Conservation (phyloP, 2,888 invertebrate genomes). For the Cybosia mesomella region DNA sequence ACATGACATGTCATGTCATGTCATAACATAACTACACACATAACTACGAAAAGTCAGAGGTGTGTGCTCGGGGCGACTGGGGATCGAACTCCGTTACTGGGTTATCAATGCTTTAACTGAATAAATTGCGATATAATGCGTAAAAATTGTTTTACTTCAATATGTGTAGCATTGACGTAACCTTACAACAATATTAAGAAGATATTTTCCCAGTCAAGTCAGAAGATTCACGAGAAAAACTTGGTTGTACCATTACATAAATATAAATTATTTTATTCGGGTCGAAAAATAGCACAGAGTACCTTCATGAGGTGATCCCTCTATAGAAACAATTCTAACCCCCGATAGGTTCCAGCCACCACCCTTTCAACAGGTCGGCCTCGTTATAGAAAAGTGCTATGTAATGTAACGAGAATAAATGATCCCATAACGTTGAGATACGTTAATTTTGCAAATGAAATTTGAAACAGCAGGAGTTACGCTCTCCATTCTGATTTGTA, state of each 20-base stretch:
- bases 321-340: neutral
- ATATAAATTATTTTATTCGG: neutral
- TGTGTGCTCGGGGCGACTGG: no score
- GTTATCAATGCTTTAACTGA: no score
- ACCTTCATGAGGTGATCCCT: neutral
- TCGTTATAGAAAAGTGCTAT: conserved; percentile 4
- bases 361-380: conserved; percentile 4
- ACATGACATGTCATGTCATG: no score
- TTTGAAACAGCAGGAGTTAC: neutral
- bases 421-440: neutral
- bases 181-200: no score
- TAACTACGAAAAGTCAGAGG: no score
- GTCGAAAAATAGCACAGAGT: neutral
- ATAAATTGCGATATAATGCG: no score
- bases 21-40: no score
- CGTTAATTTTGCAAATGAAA: neutral
- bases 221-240: neutral
- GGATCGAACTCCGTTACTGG: no score
- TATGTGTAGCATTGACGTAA: no score
- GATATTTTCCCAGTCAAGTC: no score
- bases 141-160: no score
- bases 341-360: neutral
- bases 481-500: neutral
- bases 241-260: neutral
- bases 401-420: conserved; percentile 1